Base-by-base conservation (phyloP, 2,888 invertebrate genomes). In the Trichopoda pennipes region DNA sequence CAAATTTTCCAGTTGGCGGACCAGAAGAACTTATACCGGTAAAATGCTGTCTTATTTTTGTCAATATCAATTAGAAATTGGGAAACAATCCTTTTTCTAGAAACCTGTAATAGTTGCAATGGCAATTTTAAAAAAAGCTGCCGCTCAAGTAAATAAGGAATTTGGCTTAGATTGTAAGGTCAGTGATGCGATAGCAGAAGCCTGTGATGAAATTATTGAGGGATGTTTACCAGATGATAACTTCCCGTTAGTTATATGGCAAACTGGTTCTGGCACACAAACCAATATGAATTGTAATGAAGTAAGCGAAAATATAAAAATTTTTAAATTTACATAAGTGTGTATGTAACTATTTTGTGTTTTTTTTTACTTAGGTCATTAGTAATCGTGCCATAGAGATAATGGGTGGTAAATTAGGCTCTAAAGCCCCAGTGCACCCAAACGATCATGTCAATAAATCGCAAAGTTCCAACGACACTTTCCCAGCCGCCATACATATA, bases 371-470 rank as follows among this genome's bases (percentile, higher is more conserved):
- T 42, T 19, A 85, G 86, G 86, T 88, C 84, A 85, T 98, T 63
- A 94, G 97, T 44, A 98, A 98, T 92, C 93, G 96, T 56, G 98
- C 97, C 0, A 98, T 97, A 87, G 95, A 97, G 90, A 91, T 96
- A 44, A 86, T 97, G 68, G 97, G 97, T 8, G 99, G 99, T 0
- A 92, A 94, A 85, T 92, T 99, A 16, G 99, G 99, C 76, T 96
- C 96, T 55, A 99, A 99, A 90, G 93, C 91, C 9, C 99, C 99
- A 0, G 98, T 99, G 0, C 99, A 99, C 90, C 99, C 99, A 0
- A 99, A 99, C 91, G 99, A 99, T 90, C 99, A 99, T 92, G 99
- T 99, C 70, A 99, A 99, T 92, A 99, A 97, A 92, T 96, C 97
- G 2, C 96, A 99, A 93, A 98, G 98, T 90, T 98, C 98, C 70